Evolutionary conservation across 2,797 vertebrate genomes (phyloP).

Genomic region (Sphenopsis melanotis): DNA sequence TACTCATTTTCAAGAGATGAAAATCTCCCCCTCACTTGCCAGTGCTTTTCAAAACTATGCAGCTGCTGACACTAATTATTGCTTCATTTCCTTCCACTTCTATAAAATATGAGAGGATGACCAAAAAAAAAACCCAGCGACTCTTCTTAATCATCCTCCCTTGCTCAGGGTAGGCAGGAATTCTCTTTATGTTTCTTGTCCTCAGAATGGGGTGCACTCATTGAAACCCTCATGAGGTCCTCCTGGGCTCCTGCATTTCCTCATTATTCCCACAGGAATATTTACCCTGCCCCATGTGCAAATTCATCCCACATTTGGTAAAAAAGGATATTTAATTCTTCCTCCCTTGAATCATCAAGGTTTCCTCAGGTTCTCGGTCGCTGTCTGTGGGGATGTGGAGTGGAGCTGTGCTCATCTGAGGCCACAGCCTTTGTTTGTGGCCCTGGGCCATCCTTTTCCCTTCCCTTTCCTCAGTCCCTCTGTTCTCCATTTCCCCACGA

Average conservation of each 20-base stretch:
- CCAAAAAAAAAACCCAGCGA: neutral
- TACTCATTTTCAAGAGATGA: neutral
- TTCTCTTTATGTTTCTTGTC: neutral
- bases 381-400: fast-evolving
- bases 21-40: neutral
- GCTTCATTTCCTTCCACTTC: neutral
- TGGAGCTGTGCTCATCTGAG: neutral
- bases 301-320: neutral
- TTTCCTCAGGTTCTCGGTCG: fast-evolving
- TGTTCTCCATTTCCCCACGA: neutral
- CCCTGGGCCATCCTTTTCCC: fast-evolving
- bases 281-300: fast-evolving
- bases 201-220: fast-evolving
- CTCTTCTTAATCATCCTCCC: neutral
- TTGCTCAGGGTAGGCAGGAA: neutral
- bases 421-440: neutral
- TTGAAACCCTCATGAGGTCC: neutral
- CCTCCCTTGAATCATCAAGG: neutral
- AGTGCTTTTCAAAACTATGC: neutral
- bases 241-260: neutral
- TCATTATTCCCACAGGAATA: neutral
- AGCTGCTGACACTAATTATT: neutral
- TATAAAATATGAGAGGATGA: neutral
- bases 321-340: neutral
- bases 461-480: neutral